phyloP scores from a whole-genome alignment of 2,888 invertebrate genomes.

The Dryobotodes eremita region DNA sequence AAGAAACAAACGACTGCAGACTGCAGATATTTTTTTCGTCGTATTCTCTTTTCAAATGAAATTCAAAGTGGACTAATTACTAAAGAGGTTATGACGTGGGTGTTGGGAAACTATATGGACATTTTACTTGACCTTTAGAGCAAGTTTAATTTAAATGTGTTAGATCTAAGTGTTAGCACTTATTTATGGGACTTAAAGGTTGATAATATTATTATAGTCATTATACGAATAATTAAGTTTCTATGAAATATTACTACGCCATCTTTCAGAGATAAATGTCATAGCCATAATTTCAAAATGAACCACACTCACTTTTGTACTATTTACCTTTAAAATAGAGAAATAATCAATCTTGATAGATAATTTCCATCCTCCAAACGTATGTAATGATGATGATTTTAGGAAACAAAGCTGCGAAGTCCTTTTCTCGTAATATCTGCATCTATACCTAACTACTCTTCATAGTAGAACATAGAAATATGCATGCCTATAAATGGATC shows the following conservation, averaged over 20 bases:
- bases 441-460: background rate
- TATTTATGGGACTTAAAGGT: conserved; percentile 7
- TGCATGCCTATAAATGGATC: background rate
- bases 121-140: background rate
- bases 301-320: background rate
- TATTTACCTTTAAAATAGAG: background rate
- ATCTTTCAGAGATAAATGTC: background rate
- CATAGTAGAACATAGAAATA: background rate
- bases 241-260: conserved; percentile 1
- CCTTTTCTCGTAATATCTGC: background rate
- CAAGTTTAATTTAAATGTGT: conserved; percentile 15
- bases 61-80: conserved; percentile 1
- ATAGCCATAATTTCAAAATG: background rate
- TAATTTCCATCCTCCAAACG: background rate
- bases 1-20: background rate
- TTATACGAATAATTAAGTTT: conserved; percentile 10
- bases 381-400: too few relatives aligned
- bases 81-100: background rate
- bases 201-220: background rate
- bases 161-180: conserved; percentile 17
- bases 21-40: background rate
- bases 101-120: background rate
- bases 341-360: background rate
- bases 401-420: background rate
- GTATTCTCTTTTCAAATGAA: conserved; percentile 12